A percentile compares a stretch with the other conserved stretches of the same genome.
Conservation (phyloP, 2,797 vertebrate species). For the Sorex maritimensis region DNA sequence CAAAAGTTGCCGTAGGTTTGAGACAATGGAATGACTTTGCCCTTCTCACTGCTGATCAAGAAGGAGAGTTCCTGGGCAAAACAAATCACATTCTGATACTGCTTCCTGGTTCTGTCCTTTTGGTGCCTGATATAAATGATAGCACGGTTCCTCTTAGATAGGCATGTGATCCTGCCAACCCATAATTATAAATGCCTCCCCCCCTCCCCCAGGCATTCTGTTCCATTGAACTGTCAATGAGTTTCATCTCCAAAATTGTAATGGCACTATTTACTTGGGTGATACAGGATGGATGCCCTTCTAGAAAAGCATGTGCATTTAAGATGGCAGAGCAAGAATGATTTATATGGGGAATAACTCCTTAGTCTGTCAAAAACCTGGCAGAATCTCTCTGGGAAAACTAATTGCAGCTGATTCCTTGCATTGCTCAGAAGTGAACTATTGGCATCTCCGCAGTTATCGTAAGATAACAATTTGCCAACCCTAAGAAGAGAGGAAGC, state of each 20-base stretch:
- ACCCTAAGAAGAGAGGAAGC: neutral
- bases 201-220: neutral
- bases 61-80: slow-evolving; percentile 39
- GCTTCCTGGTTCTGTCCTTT: slow-evolving; percentile 66
- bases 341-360: slow-evolving; percentile 83
- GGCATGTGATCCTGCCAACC: slow-evolving; percentile 12
- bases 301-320: slow-evolving; percentile 80
- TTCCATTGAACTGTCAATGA: slow-evolving; percentile 52
- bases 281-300: slow-evolving; percentile 76
- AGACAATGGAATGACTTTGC: slow-evolving; percentile 38
- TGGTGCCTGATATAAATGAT: slow-evolving; percentile 55
- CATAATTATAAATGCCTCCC: slow-evolving; percentile 61
- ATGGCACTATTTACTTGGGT: slow-evolving; percentile 64
- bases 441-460: slow-evolving; percentile 6
- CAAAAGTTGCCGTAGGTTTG: slow-evolving; percentile 5
- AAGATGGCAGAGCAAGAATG: slow-evolving; percentile 77
- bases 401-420: slow-evolving; percentile 59
- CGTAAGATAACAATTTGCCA: slow-evolving; percentile 46
- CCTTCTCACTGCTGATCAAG: slow-evolving; percentile 25
- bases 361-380: slow-evolving; percentile 76
- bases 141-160: slow-evolving; percentile 53
- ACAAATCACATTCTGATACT: slow-evolving; percentile 49
- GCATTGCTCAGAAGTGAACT: slow-evolving; percentile 51
- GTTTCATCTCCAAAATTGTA: slow-evolving; percentile 74
- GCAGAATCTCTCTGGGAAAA: slow-evolving; percentile 81